Evolutionary conservation across 1,140 invertebrate genomes (phyloP).

Genomic region (Elymnias hypermnestra): DNA sequence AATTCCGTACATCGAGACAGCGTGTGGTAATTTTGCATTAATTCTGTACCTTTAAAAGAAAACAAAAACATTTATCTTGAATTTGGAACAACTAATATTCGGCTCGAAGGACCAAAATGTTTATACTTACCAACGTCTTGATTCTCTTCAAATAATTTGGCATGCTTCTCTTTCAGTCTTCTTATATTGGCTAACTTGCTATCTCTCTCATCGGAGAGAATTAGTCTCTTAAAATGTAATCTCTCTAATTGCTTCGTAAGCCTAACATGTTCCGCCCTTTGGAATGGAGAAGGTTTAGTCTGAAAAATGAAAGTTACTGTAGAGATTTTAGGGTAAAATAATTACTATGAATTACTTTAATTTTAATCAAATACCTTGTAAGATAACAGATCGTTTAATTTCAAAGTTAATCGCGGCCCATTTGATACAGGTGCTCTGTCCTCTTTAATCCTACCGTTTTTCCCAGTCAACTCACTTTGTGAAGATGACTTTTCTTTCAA

Average conservation of each 20-base stretch:
- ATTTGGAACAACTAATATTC: not conserved
- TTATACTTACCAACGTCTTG: conserved; percentile 63
- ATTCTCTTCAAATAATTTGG: conserved; percentile 66
- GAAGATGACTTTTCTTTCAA: conserved; percentile 41
- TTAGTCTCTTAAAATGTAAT: conserved; percentile 62
- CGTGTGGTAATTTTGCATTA: conserved; percentile 67
- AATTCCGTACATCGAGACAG: conserved; percentile 50
- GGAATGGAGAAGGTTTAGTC: conserved; percentile 70
- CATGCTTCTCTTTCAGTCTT: conserved; percentile 56
- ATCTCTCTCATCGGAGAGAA: conserved; percentile 70
- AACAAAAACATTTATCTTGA: not conserved
- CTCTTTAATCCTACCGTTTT: conserved; percentile 52
- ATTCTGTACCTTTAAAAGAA: conserved; percentile 48
- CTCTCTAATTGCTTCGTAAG: conserved; percentile 68
- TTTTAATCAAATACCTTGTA: conserved; percentile 43
- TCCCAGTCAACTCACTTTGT: conserved; percentile 40
- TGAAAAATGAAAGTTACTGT: conserved; percentile 30
- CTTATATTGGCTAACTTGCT: conserved; percentile 60
- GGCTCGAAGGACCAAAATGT: not conserved
- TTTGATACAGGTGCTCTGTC: conserved; percentile 38
- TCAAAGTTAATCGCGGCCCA: conserved; percentile 57
- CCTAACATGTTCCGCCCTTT: conserved; percentile 61
- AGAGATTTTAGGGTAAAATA: no score
- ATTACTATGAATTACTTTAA: not conserved
- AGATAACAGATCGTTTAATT: conserved; percentile 66